A percentile compares a stretch with the other conserved stretches of the same genome.
Conservation (phyloP, 2,888 invertebrate species). For the Imbricaverruca yamaguchii region DNA sequence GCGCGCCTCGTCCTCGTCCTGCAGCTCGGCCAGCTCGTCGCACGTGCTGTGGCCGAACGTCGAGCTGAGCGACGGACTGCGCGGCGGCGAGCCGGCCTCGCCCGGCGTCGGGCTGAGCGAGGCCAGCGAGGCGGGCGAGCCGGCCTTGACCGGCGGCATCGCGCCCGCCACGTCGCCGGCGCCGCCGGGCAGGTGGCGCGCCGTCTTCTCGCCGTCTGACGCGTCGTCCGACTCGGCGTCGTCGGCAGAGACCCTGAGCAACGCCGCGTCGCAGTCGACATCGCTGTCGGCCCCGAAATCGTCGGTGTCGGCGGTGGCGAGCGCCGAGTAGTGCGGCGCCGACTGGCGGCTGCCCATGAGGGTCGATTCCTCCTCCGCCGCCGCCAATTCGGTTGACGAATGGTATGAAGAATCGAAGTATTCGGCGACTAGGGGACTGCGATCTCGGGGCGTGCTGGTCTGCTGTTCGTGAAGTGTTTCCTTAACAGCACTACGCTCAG, state of each 20-base stretch:
- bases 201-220: background rate
- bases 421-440: background rate
- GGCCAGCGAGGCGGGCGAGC: background rate
- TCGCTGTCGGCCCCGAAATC: background rate
- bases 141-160: background rate
- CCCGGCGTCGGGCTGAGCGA: background rate
- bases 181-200: background rate
- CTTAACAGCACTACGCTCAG: background rate
- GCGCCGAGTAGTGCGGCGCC: background rate
- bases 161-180: background rate
- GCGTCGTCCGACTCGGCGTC: background rate
- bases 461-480: background rate
- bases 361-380: background rate
- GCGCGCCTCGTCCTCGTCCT: slow-evolving; percentile 18
- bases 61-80: slow-evolving; percentile 22
- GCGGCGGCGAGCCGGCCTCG: slow-evolving; percentile 6
- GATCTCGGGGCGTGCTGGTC: background rate
- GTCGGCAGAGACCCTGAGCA: background rate
- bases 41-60: slow-evolving; percentile 27
- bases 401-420: slow-evolving; percentile 2
- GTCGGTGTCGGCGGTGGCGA: background rate
- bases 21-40: slow-evolving; percentile 25
- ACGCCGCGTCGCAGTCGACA: background rate
- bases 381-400: too few relatives aligned
- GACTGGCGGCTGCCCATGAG: slow-evolving; percentile 5